A percentile compares a stretch with the other conserved stretches of the same genome.
phyloP scores from a whole-genome alignment of 2,797 vertebrate species.

The Xiphophorus birchmanni region DNA sequence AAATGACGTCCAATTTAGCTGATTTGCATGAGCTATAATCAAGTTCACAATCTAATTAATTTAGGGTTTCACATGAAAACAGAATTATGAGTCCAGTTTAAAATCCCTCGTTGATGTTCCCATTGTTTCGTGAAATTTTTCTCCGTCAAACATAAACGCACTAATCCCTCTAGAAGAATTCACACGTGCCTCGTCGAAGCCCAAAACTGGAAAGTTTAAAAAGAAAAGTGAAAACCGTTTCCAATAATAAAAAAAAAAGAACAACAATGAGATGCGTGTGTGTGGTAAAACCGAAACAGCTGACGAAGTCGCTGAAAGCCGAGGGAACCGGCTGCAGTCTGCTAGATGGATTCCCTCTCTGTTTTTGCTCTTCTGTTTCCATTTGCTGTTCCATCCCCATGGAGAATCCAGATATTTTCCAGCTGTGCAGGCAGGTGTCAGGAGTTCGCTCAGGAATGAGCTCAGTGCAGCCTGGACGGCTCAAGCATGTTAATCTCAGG shows the following conservation, averaged over 20 bases:
- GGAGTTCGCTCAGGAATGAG: neutral
- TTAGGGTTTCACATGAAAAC: neutral
- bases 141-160: neutral
- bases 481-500: neutral
- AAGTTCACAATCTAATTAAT: neutral
- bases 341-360: neutral
- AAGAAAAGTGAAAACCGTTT: neutral
- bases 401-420: neutral
- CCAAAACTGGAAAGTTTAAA: neutral
- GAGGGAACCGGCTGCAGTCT: neutral
- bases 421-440: slow-evolving; percentile 1
- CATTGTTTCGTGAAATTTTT: neutral
- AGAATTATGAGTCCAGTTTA: neutral
- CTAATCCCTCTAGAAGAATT: neutral
- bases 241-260: neutral
- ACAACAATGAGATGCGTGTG: neutral
- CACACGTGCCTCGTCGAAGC: neutral
- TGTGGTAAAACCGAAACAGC: neutral
- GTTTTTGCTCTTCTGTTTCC: neutral
- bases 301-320: neutral
- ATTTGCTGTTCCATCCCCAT: neutral
- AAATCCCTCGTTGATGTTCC: neutral
- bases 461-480: neutral
- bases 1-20: neutral
- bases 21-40: neutral